phyloP scores from a whole-genome alignment of 2,888 invertebrate species.

The Encarsia formosa region DNA sequence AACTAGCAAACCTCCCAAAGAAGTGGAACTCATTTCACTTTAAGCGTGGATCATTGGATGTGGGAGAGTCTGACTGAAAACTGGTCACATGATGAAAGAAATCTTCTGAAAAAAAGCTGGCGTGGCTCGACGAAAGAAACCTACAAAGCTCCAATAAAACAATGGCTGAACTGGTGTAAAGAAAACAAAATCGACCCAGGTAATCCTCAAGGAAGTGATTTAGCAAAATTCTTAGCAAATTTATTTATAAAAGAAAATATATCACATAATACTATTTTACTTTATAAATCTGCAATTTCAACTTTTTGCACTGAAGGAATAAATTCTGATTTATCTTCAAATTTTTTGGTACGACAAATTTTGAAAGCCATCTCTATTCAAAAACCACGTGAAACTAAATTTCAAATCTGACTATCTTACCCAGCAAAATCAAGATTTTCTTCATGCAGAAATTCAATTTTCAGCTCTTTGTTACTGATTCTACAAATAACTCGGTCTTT shows the following conservation, averaged over 20 bases:
- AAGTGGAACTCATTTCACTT: conserved; percentile 4
- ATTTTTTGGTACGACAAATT: conserved; percentile 24
- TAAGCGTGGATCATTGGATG: conserved; percentile 19
- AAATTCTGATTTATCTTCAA: conserved; percentile 3
- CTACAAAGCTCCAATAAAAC: conserved; percentile 22
- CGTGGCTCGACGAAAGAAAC: conserved; percentile 24
- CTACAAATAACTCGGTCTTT: too few species aligned
- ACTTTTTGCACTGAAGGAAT: conserved; percentile 10
- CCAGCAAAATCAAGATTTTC: too few species aligned
- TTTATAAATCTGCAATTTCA: too few species aligned
- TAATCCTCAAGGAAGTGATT: conserved; percentile 14
- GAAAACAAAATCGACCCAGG: conserved; percentile 1
- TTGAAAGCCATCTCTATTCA: conserved; percentile 19
- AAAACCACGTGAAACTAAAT: conserved; percentile 16
- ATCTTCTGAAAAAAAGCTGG: too few species aligned
- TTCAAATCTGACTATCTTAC: conserved; percentile 20
- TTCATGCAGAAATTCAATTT: too few species aligned
- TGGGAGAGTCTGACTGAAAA: background rate
- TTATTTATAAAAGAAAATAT: too few species aligned
- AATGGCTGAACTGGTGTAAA: conserved; percentile 26
- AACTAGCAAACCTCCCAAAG: conserved; percentile 2
- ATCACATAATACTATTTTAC: too few species aligned
- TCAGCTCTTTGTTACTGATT: too few species aligned
- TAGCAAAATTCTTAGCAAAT: too few species aligned
- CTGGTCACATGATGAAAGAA: conserved; percentile 2